These are phyloP conservation scores for Smithornis capensis DNA, from an alignment of 2,113 vertebrate genomes.

Conservation along the genomic window DNA sequence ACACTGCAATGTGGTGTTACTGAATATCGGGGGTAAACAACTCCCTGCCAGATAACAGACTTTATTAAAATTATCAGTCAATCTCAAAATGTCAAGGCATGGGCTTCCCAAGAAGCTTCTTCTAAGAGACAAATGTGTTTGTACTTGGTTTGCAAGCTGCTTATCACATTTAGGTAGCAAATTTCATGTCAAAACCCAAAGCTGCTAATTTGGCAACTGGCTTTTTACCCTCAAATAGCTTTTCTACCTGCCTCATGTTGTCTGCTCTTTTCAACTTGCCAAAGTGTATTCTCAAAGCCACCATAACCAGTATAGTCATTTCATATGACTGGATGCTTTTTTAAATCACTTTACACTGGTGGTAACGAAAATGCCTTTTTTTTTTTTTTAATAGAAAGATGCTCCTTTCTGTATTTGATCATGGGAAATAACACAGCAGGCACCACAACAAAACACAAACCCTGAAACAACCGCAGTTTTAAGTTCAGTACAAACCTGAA, in stretches of 20 bases:
- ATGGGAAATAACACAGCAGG: background rate
- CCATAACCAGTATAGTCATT: background rate
- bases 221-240: background rate
- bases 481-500: background rate
- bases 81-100: background rate
- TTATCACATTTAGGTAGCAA: background rate
- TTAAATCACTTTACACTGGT: background rate
- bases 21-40: background rate
- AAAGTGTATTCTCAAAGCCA: background rate
- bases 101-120: background rate
- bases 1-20: fast-evolving
- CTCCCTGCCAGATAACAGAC: background rate
- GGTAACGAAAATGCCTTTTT: background rate
- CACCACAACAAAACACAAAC: background rate
- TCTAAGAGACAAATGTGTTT: conserved; percentile 17
- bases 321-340: background rate
- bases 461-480: background rate
- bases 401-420: background rate
- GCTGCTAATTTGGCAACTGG: background rate
- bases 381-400: no score
- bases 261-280: background rate
- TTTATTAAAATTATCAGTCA: background rate
- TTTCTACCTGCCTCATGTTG: background rate
- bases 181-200: background rate
- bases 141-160: background rate